Base-by-base conservation (phyloP, 2,888 invertebrate genomes). In the Dynastes tityus region DNA sequence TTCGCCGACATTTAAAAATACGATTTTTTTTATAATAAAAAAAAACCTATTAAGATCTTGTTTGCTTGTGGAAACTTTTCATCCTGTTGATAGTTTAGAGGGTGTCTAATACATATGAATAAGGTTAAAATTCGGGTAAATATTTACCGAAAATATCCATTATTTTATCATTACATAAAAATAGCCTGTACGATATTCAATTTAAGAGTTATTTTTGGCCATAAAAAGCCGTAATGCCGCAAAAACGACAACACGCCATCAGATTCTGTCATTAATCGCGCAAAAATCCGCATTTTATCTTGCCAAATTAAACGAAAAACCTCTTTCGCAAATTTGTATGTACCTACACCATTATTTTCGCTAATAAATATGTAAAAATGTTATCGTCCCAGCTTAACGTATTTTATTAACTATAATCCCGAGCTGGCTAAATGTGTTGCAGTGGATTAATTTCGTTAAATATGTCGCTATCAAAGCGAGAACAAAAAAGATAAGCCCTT, bases 361-460 rank as follows among this genome's bases (percentile, higher is more conserved):
- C 55, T 58, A 58, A 58, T 58, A 58, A 58, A 58, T 58, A 58
- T 58, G 55, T 58, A 58, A 16, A 58, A 58, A 58, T 22, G 22
- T 58, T 58, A 58, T 58, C 55, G 6, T 58, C 16, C 22, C 16
- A 22, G 55, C 22, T 58, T 58, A 5, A 22, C 55, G 55, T 58
- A 58, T 8, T 16, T 22, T 58, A 58, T 58, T 16, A 58, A 58
- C 22, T 58, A 22, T 58, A 58, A 58, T 58, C 55, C 55, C 22
- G 22, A 58, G 22, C 55, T 58, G 55, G 55, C 6, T 58, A 58
- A 58, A 22, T 22, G 27, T 5, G 11, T 58, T 58, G 8, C 27
- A 58, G 55, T 27, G 55, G 55, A 58, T 58, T 45, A 45, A 45
- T 45, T 22, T 22, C 22, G 55, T 22, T 58, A 58, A 58, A 16